Base-by-base conservation (phyloP, 35 echinoderm and acorn worm genomes). In the Strongylocentrotus purpuratus region DNA sequence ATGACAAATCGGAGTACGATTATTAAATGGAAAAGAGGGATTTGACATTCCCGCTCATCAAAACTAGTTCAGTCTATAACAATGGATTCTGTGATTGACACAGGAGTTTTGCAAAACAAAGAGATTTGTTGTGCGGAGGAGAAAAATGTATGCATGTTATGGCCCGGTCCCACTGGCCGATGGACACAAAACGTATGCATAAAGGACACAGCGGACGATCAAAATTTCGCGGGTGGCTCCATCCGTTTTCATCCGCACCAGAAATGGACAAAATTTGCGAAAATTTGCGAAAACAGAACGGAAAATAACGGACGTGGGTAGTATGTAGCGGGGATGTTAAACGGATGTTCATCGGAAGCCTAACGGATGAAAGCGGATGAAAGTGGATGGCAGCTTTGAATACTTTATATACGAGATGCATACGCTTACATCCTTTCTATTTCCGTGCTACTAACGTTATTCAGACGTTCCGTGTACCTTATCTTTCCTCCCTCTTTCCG, bases 361-460 rank as follows among this genome's bases (percentile, higher is more conserved):
- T 41, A 41, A n/a, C n/a, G n/a, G n/a, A n/a, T n/a, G n/a, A n/a
- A n/a, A n/a, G 35, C 35, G 35, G 35, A 41, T 41, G 35, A 3
- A 41, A 41, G 35, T 41, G 35, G 35, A 41, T 41, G 35, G 3
- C 35, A 41, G 35, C 35, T 89, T 89, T 89, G 20, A 45, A 89
- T 89, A 89, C 87, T 89, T 89, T 89, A 45, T 89, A 25, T 33
- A 89, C 87, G 87, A 89, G 87, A 89, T 88, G 87, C 87, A 88
- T 88, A 88, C 87, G 87, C 87, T 89, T 33, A 89, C 32, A 89
- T 89, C 87, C 87, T 45, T 89, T 89, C 31, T 89, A 89, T 89
- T 89, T 89, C 87, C 87, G 87, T 89, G 87, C 87, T 89, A 89
- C 87, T 89, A 89, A 89, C 87, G 45, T 45, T 89, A 32, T 45